Base-by-base conservation (phyloP, 2,888 invertebrate species). In the Leucophora obtusa region DNA sequence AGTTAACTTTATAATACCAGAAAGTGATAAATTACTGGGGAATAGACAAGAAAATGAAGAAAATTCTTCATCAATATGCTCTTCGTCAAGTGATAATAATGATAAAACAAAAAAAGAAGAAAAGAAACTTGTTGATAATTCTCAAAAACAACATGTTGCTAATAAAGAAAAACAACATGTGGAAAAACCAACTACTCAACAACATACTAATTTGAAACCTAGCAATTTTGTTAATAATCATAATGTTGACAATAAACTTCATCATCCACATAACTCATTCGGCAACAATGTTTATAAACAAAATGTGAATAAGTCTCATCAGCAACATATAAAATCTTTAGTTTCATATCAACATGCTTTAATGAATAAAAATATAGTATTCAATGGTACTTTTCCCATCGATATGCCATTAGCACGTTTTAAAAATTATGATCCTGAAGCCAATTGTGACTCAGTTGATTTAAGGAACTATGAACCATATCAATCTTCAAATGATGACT, bases 301-400 rank as follows among this genome's bases (percentile, higher is more conserved):
- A 35, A 47, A 62, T 14, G 43, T 17, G 33, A 17, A n/a, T 56
- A 60, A 63, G 24, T 8, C 65, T 7, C 68, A 62, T 28, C 65
- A 70, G 14, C 56, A 21, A 15, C 17, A 38, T 50, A 59, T 11
- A 35, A 74, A 69, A 74, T 43, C 53, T 9, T n/a, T 54, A 53
- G n/a, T 53, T 17, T 38, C 47, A n/a, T 28, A 14, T 9, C 63
- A 54, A 17, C 69, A 76, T 53, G 80, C 79, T 18, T 71, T 73
- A 33, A 47, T 75, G n/a, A 79, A 83, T 56, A 88, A 88, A 78
- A 86, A 86, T 63, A 92, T 96, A 59, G 92, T 96, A 80, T 96
- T 96, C 89, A 95, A 96, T 85, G 96, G 96, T 68, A 97, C 96
- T 3, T 97, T 93, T 91, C 96, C 96, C 5, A 96, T 97, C 83